These are phyloP conservation scores for Cirrhinus molitorella DNA, from an alignment of 2,797 vertebrate genomes.

Conservation along the genomic window DNA sequence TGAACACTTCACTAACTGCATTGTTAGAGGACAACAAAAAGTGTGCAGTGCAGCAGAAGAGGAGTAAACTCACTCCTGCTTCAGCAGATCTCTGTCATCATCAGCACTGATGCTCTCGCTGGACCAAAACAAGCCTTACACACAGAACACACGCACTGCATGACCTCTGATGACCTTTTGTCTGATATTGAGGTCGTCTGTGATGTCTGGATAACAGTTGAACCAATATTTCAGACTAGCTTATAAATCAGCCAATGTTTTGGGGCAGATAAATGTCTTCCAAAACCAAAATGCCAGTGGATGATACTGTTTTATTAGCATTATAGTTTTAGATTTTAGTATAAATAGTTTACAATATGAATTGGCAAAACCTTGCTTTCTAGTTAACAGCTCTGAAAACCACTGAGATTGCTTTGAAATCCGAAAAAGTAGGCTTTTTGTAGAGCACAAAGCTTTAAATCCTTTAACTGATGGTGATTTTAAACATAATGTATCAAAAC, in stretches of 20 bases:
- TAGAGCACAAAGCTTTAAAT: not conserved
- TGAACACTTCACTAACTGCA: constrained; percentile 43
- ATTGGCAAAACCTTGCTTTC: no score
- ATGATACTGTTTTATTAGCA: not conserved
- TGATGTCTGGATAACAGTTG: not conserved
- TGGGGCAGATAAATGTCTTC: not conserved
- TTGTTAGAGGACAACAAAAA: constrained; percentile 51
- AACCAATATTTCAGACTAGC: not conserved
- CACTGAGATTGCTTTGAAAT: not conserved
- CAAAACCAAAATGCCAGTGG: no score
- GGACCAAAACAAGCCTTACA: not conserved
- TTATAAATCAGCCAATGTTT: not conserved
- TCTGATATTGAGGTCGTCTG: not conserved
- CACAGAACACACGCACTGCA: not conserved
- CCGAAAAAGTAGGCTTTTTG: not conserved
- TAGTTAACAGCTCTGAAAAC: not conserved
- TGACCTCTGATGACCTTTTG: not conserved
- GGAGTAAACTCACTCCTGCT: not conserved
- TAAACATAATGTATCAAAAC: not conserved
- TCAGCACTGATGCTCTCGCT: not conserved
- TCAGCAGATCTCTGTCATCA: not conserved
- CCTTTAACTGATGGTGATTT: not conserved
- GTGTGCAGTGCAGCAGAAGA: constrained; percentile 44
- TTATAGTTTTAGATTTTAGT: not conserved
- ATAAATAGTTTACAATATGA: not conserved